These are phyloP conservation scores for Phoxinus dragarum DNA, from an alignment of 2,797 vertebrate genomes.

Conservation along the genomic window DNA sequence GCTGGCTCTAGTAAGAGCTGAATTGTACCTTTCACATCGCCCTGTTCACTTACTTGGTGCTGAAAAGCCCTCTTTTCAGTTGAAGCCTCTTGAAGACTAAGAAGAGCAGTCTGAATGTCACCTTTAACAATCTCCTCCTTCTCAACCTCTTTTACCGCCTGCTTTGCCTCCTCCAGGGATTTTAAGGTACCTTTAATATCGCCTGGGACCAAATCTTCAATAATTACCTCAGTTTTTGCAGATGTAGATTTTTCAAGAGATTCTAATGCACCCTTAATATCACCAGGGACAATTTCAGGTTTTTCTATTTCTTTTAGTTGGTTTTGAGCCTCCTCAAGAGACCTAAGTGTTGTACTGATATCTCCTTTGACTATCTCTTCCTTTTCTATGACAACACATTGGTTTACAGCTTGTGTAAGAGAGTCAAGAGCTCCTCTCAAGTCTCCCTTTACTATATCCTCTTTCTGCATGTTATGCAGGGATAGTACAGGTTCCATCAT, in stretches of 20 bases:
- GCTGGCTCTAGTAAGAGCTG: conserved; percentile 81
- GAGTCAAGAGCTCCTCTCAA: conserved; percentile 85
- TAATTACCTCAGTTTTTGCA: conserved; percentile 77
- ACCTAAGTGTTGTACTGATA: conserved; percentile 81
- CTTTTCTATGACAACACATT: conserved; percentile 80
- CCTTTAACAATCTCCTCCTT: conserved; percentile 80
- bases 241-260: conserved; percentile 86
- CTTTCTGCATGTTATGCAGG: conserved; percentile 77
- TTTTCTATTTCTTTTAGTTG: conserved; percentile 83
- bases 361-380: conserved; percentile 87
- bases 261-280: conserved; percentile 85
- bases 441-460: conserved; percentile 87
- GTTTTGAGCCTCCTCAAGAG: conserved; percentile 83
- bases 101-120: conserved; percentile 76
- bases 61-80: conserved; percentile 77
- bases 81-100: conserved; percentile 75
- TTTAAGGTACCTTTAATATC: conserved; percentile 86
- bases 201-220: conserved; percentile 84
- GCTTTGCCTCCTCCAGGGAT: conserved; percentile 84
- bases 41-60: conserved; percentile 79
- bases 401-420: conserved; percentile 84
- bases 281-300: conserved; percentile 80
- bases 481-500: conserved; percentile 81
- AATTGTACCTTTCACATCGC: conserved; percentile 78
- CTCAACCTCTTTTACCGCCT: conserved; percentile 80